A percentile compares a stretch with the other conserved stretches of the same genome.
These are phyloP conservation scores for Rhynchophorus ferrugineus DNA, from an alignment of 1,140 invertebrate genomes.

Conservation along the genomic window DNA sequence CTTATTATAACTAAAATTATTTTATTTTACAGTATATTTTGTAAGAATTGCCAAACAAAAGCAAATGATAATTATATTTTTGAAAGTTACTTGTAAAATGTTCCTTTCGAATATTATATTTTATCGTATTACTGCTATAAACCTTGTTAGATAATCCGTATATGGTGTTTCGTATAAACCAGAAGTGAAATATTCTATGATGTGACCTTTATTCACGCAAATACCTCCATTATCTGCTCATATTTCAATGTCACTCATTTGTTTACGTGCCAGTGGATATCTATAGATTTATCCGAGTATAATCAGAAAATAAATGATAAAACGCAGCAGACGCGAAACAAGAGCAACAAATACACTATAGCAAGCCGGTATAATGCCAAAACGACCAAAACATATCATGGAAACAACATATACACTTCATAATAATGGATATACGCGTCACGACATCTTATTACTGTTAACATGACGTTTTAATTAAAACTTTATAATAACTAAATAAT, in stretches of 20 bases:
- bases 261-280: background rate
- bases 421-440: constrained; percentile 20
- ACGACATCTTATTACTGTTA: constrained; percentile 22
- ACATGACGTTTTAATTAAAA: constrained; percentile 26
- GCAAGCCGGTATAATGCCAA: background rate
- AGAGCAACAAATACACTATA: constrained; percentile 1
- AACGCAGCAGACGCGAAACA: constrained; percentile 2
- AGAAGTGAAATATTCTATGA: too few species aligned
- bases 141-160: too few species aligned
- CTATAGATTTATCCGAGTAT: background rate
- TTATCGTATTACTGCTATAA: too few species aligned
- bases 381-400: constrained; percentile 4
- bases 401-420: constrained; percentile 11
- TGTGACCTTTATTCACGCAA: background rate
- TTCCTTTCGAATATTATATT: too few species aligned
- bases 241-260: background rate
- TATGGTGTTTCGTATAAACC: background rate
- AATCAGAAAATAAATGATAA: background rate
- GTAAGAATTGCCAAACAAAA: too few species aligned
- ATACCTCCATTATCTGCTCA: background rate
- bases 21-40: too few species aligned
- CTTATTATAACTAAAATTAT: too few species aligned
- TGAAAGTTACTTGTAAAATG: too few species aligned
- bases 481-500: constrained; percentile 23
- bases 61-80: too few species aligned